Conservation (phyloP, 2,888 invertebrate genomes). For the Eurytoma californica region DNA sequence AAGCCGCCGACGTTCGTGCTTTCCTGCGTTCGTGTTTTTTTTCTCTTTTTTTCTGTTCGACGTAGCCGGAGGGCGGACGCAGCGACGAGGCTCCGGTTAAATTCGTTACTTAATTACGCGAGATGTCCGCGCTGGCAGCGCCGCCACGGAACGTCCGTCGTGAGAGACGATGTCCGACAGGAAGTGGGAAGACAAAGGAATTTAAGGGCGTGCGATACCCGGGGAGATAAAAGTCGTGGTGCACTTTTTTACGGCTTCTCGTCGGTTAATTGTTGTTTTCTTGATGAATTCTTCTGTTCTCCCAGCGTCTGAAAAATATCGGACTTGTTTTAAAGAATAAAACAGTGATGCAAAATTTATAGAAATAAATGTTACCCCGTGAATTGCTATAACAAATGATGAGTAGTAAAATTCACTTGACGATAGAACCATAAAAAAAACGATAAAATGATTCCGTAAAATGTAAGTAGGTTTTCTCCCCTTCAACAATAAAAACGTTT, state of each 20-base stretch:
- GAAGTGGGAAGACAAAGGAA: constrained; percentile 20
- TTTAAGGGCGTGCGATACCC: constrained; percentile 3
- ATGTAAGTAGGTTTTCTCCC: neutral
- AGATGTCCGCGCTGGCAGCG: neutral
- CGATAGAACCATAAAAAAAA: neutral
- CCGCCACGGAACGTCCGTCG: neutral
- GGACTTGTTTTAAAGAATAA: too few relatives aligned
- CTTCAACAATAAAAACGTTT: constrained; percentile 13
- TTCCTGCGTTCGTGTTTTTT: constrained; percentile 6
- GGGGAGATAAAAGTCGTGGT: neutral
- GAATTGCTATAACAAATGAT: neutral
- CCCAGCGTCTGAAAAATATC: too few relatives aligned
- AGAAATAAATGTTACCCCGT: neutral
- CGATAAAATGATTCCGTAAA: neutral
- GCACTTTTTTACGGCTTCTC: constrained; percentile 2
- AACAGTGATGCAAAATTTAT: too few relatives aligned
- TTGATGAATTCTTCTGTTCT: too few relatives aligned
- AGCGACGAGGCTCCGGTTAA: constrained; percentile 16
- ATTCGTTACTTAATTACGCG: constrained; percentile 38
- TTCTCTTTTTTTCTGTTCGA: neutral
- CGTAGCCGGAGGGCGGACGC: neutral
- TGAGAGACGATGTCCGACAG: neutral
- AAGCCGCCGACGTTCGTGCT: constrained; percentile 2
- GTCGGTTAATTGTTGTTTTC: too few relatives aligned
- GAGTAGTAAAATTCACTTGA: neutral